phyloP scores from a whole-genome alignment of 2,888 invertebrate species.

The Tenthredo livida region DNA sequence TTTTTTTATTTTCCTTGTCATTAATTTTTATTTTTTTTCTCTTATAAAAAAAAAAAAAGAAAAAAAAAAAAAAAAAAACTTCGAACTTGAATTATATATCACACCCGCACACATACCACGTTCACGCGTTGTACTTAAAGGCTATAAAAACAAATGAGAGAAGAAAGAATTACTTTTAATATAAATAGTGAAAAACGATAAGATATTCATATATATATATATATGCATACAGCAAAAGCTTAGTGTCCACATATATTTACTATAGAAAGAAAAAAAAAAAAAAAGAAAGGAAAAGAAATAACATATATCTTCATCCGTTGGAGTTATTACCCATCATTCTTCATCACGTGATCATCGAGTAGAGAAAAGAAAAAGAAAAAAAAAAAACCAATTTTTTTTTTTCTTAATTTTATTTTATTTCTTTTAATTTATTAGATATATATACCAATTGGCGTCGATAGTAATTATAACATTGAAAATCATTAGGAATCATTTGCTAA shows the following conservation, averaged over 20 bases:
- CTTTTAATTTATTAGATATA: neutral
- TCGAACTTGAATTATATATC: neutral
- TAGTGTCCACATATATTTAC: slow-evolving; percentile 36
- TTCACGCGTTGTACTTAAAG: neutral
- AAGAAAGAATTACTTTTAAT: neutral
- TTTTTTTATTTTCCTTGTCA: slow-evolving; percentile 21
- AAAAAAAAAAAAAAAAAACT: neutral
- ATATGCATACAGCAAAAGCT: slow-evolving; percentile 21
- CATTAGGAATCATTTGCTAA: slow-evolving; percentile 19
- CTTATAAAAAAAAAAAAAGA: neutral
- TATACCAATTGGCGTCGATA: slow-evolving; percentile 31
- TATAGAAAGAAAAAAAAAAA: slow-evolving; percentile 1
- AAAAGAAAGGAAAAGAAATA: slow-evolving; percentile 25
- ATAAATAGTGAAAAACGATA: slow-evolving; percentile 5
- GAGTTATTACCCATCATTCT: slow-evolving; percentile 4
- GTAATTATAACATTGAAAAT: slow-evolving; percentile 42
- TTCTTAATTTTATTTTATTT: slow-evolving; percentile 6
- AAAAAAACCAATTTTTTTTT: neutral
- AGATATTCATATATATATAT: neutral
- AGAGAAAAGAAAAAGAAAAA: neutral
- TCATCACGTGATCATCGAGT: slow-evolving; percentile 46
- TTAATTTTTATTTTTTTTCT: neutral
- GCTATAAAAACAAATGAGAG: neutral
- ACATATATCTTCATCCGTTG: neutral
- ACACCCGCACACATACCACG: neutral